Base-by-base conservation (phyloP, 2,888 invertebrate genomes). In the Parelbella ahira region DNA sequence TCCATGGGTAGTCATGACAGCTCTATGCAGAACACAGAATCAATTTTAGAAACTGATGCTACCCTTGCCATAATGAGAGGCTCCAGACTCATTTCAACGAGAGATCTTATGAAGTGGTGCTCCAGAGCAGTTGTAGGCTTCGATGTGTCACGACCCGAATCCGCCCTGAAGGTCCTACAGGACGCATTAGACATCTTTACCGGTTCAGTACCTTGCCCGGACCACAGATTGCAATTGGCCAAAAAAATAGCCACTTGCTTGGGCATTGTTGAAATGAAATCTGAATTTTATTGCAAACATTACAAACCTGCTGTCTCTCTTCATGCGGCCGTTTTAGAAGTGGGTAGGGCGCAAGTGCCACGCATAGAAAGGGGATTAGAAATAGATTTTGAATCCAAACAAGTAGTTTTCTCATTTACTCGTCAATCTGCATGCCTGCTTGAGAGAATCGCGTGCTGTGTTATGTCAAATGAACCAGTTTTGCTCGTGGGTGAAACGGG, bases 401-500 rank as follows among this genome's bases (percentile, higher is more conserved):
- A 86, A 54, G 68, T 72, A 0, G 92, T 91, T 11, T 97, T 94
- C 78, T 96, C 94, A 0, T 94, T 95, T 60, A 97, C 97, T 0
- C 90, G 94, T 19, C 92, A 93, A 39, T 92, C 96, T 0, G 90
- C 93, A 0, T 92, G 93, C 63, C 88, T 97, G 29, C 77, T 99
- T 23, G 99, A 99, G 80, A 90, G 94, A 11, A 92, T 99, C 34
- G 93, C 96, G 9, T 94, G 94, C 47, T 95, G 96, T 63, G 91
- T 98, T 0, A 87, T 86, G 0, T 90, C 93, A 33, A 91, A 91
- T 32, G 99, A 99, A 68, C 97, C 99, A 0, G 95, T 98, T 1
- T 82, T 99, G 2, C 84, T 99, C 3, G 98, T 99, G 0, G 99
- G 99, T 13, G 99, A 99, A 84, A 99, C 99, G 0, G 99, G 99